A percentile compares a stretch with the other conserved stretches of the same genome.
Evolutionary conservation across 2,888 invertebrate species (phyloP).

Genomic region (Melieria crassipennis): DNA sequence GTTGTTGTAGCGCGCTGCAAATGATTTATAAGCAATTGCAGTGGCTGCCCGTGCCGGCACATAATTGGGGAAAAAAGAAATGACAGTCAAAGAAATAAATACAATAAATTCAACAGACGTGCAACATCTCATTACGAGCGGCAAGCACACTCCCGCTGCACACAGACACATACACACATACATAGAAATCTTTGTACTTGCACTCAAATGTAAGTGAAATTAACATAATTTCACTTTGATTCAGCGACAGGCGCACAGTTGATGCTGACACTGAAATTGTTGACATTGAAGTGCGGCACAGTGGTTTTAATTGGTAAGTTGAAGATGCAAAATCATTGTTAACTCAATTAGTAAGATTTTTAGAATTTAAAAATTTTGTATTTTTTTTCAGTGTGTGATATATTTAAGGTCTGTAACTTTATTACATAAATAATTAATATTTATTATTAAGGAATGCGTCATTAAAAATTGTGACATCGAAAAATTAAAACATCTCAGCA

Average conservation of each 20-base stretch:
- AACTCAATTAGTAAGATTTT: too few relatives aligned
- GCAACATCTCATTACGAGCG: constrained; percentile 28
- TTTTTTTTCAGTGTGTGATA: too few relatives aligned
- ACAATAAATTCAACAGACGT: constrained; percentile 15
- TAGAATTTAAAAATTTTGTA: too few relatives aligned
- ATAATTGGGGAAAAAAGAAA: constrained; percentile 32
- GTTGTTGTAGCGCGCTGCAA: constrained; percentile 19
- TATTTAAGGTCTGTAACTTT: too few relatives aligned
- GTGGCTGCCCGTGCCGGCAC: constrained; percentile 5
- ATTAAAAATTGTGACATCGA: too few relatives aligned
- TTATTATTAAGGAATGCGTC: too few relatives aligned
- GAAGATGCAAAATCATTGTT: too few relatives aligned
- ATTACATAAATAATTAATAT: too few relatives aligned
- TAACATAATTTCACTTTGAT: constrained; percentile 33
- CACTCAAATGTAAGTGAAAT: constrained; percentile 4
- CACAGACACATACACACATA: neutral
- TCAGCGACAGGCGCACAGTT: neutral
- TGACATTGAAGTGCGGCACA: too few relatives aligned
- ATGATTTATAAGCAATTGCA: constrained; percentile 29
- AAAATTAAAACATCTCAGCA: too few relatives aligned
- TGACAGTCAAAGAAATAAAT: constrained; percentile 4
- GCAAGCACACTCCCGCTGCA: constrained; percentile 16
- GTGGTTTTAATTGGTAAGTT: too few relatives aligned
- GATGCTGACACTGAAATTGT: too few relatives aligned
- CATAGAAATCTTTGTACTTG: constrained; percentile 1